Evolutionary conservation across 37 sponge, comb jelly and placozoan genomes (phyloP).

Genomic region (Aphrocallistes beatrix): DNA sequence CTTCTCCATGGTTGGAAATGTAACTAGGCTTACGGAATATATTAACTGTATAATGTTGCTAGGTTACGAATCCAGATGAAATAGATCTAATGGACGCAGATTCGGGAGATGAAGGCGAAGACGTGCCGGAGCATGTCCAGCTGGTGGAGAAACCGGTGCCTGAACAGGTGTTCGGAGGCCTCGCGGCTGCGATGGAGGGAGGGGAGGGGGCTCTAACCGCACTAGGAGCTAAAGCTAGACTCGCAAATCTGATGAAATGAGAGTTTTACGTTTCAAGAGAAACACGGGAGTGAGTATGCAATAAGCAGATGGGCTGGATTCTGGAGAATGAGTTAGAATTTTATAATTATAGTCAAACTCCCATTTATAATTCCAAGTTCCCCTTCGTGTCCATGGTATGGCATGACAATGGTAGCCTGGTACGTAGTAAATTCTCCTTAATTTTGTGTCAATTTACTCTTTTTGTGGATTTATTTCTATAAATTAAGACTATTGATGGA

Average conservation of each 20-base stretch:
- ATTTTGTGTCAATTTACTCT: too few relatives aligned
- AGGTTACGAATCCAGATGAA: constrained; percentile 3
- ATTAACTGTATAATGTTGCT: not conserved
- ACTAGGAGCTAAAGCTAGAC: not conserved
- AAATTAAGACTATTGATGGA: too few relatives aligned
- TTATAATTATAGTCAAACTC: too few relatives aligned
- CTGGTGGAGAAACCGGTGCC: not conserved
- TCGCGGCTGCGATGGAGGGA: not conserved
- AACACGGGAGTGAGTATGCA: too few relatives aligned
- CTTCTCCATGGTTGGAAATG: not conserved
- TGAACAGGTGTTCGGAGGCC: not conserved
- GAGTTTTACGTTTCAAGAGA: not conserved
- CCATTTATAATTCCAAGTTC: too few relatives aligned
- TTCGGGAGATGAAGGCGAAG: not conserved
- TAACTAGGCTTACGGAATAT: not conserved
- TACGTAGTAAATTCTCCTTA: too few relatives aligned
- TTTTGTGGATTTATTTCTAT: too few relatives aligned
- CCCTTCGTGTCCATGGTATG: too few relatives aligned
- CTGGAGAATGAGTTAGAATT: too few relatives aligned
- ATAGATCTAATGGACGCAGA: not conserved
- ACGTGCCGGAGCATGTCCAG: too few relatives aligned
- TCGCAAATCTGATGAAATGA: not conserved
- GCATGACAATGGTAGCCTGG: too few relatives aligned
- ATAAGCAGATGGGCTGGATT: too few relatives aligned
- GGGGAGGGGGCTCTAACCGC: not conserved